These are phyloP conservation scores for Drosophila aldrichi DNA, from an alignment of 2,888 invertebrate species.

Conservation along the genomic window DNA sequence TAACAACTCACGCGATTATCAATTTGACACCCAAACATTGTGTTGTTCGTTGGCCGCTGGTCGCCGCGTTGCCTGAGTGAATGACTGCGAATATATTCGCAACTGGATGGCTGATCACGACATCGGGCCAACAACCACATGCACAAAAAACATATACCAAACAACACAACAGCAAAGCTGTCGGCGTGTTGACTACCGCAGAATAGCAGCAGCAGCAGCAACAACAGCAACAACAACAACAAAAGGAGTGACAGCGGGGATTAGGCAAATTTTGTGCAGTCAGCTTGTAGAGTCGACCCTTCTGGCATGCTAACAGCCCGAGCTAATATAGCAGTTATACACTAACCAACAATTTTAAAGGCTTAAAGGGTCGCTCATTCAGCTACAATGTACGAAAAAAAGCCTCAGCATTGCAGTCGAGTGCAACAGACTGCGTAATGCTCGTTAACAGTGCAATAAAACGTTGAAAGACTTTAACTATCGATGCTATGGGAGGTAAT, in stretches of 20 bases:
- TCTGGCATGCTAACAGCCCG: slow-evolving; percentile 13
- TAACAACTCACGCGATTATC: slow-evolving; percentile 82
- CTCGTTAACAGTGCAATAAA: slow-evolving; percentile 4
- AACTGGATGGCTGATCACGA: slow-evolving; percentile 58
- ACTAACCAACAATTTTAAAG: slow-evolving; percentile 27
- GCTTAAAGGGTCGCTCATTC: background rate
- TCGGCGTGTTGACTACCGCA: slow-evolving; percentile 42
- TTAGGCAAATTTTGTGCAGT: slow-evolving; percentile 41
- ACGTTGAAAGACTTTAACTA: background rate
- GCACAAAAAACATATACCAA: background rate
- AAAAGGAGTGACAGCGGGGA: slow-evolving; percentile 13
- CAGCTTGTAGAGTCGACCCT: slow-evolving; percentile 7
- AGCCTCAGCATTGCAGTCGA: background rate
- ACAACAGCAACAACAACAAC: background rate
- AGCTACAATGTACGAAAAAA: slow-evolving; percentile 4
- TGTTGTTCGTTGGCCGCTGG: slow-evolving; percentile 52
- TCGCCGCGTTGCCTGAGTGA: slow-evolving; percentile 35
- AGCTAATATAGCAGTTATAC: slow-evolving; percentile 66
- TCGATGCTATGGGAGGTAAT: background rate
- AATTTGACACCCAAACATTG: slow-evolving; percentile 80
- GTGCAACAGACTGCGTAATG: slow-evolving; percentile 6
- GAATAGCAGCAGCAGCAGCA: slow-evolving; percentile 25
- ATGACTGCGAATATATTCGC: slow-evolving; percentile 46
- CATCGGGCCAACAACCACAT: slow-evolving; percentile 49
- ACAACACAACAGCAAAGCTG: slow-evolving; percentile 19